These are phyloP conservation scores for Anthophora plumipes DNA, from an alignment of 2,888 invertebrate species.

Conservation along the genomic window DNA sequence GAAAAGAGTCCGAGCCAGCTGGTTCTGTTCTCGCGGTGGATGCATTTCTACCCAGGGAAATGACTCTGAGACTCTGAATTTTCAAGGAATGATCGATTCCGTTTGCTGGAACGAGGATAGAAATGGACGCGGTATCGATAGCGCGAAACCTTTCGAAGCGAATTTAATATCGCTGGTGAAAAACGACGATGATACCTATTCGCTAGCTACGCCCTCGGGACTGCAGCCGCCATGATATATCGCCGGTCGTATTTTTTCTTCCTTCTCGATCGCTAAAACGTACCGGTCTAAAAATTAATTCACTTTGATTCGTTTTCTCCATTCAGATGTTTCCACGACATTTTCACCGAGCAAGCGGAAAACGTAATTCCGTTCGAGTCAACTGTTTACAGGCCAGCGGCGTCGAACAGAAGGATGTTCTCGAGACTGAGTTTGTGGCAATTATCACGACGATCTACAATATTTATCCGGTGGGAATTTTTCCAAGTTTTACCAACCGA, in stretches of 20 bases:
- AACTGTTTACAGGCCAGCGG: constrained; percentile 8
- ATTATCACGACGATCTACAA: background rate
- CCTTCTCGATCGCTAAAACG: background rate
- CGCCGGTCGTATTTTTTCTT: background rate
- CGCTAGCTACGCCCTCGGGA: background rate
- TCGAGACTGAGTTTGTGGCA: background rate
- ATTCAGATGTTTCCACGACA: background rate
- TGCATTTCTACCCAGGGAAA: too few species aligned
- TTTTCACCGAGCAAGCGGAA: constrained; percentile 6
- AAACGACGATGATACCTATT: background rate
- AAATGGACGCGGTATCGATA: background rate
- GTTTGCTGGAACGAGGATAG: background rate
- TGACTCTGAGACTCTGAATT: too few species aligned
- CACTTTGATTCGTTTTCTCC: constrained; percentile 13
- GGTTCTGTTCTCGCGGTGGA: background rate
- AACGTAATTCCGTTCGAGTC: background rate
- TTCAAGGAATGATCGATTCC: background rate
- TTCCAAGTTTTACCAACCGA: too few species aligned
- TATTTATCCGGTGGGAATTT: background rate
- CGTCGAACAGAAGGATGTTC: background rate
- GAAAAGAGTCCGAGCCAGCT: background rate
- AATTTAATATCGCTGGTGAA: constrained; percentile 3
- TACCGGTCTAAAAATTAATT: background rate
- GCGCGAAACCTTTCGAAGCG: constrained; percentile 7
- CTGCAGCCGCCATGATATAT: background rate